Evolutionary conservation across 2,888 invertebrate species (phyloP).

Genomic region (Microdon myrmicae): DNA sequence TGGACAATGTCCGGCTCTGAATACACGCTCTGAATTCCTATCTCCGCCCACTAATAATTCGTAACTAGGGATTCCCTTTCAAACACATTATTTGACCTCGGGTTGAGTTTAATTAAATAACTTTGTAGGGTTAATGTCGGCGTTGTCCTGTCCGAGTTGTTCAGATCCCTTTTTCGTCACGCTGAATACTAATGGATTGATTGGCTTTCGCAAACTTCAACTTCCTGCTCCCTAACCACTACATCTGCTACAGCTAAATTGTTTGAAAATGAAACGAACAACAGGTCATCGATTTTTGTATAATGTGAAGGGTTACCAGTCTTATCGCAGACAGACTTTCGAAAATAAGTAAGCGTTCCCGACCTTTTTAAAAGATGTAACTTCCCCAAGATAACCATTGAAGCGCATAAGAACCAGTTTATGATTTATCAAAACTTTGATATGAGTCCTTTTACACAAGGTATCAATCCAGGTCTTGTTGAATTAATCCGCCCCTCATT

Average conservation of each 20-base stretch:
- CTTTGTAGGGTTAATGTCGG: constrained; percentile 35
- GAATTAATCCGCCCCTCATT: constrained; percentile 1
- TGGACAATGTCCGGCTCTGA: constrained; percentile 8
- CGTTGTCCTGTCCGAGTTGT: constrained; percentile 18
- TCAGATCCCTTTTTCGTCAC: constrained; percentile 29
- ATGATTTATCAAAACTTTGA: constrained; percentile 42
- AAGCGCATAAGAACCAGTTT: constrained; percentile 11
- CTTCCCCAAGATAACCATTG: not conserved
- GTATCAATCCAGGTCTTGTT: constrained; percentile 7
- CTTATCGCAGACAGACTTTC: constrained; percentile 16
- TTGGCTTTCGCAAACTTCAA: constrained; percentile 37
- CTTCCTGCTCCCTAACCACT: too few species aligned
- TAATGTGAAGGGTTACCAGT: constrained; percentile 4
- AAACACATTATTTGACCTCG: constrained; percentile 45
- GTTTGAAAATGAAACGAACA: constrained; percentile 4
- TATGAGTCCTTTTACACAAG: constrained; percentile 11
- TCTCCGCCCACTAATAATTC: not conserved
- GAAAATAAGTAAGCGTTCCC: constrained; percentile 21
- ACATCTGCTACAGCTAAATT: constrained; percentile 2
- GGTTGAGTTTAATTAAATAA: constrained; percentile 48
- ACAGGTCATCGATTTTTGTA: constrained; percentile 16
- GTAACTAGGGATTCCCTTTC: constrained; percentile 36
- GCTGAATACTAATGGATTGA: constrained; percentile 43
- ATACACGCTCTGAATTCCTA: not conserved
- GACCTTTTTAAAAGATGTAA: constrained; percentile 8